These are phyloP conservation scores for Platycheirus albimanus DNA, from an alignment of 2,888 invertebrate species.

Conservation along the genomic window DNA sequence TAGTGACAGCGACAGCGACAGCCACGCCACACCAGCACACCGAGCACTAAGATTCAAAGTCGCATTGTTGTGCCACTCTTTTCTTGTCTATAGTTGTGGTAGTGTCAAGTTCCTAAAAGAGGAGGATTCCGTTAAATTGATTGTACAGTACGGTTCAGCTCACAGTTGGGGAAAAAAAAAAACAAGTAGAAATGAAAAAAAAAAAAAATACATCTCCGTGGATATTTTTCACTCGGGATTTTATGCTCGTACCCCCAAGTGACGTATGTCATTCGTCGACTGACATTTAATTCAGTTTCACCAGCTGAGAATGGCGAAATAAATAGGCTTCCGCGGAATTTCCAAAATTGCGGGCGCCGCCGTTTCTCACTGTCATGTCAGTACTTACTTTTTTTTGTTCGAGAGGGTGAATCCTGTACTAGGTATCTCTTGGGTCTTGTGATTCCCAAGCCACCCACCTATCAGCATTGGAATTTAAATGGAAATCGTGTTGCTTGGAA, in stretches of 20 bases:
- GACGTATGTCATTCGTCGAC: conserved; percentile 70
- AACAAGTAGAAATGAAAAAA: neutral
- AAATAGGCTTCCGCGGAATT: conserved; percentile 69
- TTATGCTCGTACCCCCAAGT: conserved; percentile 38
- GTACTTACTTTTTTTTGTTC: conserved; percentile 5
- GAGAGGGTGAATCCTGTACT: conserved; percentile 39
- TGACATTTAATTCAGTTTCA: conserved; percentile 72
- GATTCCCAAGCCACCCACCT: conserved; percentile 50
- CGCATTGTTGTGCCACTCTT: conserved; percentile 57
- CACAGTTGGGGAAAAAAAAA: conserved; percentile 10
- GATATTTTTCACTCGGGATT: conserved; percentile 58
- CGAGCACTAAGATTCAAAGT: conserved; percentile 45
- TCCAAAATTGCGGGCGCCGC: conserved; percentile 49
- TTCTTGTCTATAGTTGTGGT: conserved; percentile 26
- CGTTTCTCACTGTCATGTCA: conserved; percentile 65
- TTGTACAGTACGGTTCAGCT: conserved; percentile 40
- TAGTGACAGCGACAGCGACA: no score
- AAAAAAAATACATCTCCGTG: conserved; percentile 44
- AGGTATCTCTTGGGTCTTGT: conserved; percentile 31
- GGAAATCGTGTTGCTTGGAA: conserved; percentile 70
- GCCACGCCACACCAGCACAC: conserved; percentile 7
- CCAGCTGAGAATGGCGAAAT: conserved; percentile 64
- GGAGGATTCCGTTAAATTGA: conserved; percentile 59
- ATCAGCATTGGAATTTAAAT: conserved; percentile 71
- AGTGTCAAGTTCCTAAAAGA: conserved; percentile 38